Evolutionary conservation across 35 echinoderm and acorn worm species (phyloP).

Genomic region (Hemicentrotus pulcherrimus): DNA sequence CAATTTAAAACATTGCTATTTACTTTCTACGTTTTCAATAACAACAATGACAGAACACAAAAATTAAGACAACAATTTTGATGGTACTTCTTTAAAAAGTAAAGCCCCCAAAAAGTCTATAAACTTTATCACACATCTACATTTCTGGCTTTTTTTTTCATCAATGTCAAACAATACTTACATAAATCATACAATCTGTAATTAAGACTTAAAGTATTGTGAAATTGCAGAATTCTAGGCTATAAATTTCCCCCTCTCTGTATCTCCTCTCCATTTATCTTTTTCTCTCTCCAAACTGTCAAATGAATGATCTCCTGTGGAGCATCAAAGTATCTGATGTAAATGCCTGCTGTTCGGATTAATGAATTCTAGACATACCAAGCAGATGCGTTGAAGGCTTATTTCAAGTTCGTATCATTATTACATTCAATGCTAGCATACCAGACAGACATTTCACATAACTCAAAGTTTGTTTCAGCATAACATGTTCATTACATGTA

Average conservation of each 20-base stretch:
- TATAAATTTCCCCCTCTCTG: not conserved
- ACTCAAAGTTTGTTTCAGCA: too few relatives aligned
- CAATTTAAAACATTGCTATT: too few relatives aligned
- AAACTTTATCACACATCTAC: not conserved
- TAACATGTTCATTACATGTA: too few relatives aligned
- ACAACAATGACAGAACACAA: too few relatives aligned
- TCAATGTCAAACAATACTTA: not conserved
- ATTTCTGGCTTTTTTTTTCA: not conserved
- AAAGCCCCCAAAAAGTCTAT: not conserved
- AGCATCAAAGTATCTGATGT: not conserved
- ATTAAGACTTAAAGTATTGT: not conserved
- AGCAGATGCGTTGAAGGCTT: not conserved
- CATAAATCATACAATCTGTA: not conserved
- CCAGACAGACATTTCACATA: not conserved
- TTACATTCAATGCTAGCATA: not conserved
- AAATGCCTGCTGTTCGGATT: not conserved
- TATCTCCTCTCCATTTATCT: not conserved
- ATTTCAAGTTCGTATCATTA: slow-evolving; percentile 5
- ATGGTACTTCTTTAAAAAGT: too few relatives aligned
- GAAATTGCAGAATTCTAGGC: not conserved
- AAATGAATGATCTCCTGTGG: not conserved
- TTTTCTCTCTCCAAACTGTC: not conserved
- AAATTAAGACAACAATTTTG: too few relatives aligned
- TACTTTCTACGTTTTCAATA: too few relatives aligned
- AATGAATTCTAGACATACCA: not conserved